Evolutionary conservation across 2,888 invertebrate genomes (phyloP), one percentile per base, ranked within the genome.

Genomic region (Cheilosia scutellata): DNA sequence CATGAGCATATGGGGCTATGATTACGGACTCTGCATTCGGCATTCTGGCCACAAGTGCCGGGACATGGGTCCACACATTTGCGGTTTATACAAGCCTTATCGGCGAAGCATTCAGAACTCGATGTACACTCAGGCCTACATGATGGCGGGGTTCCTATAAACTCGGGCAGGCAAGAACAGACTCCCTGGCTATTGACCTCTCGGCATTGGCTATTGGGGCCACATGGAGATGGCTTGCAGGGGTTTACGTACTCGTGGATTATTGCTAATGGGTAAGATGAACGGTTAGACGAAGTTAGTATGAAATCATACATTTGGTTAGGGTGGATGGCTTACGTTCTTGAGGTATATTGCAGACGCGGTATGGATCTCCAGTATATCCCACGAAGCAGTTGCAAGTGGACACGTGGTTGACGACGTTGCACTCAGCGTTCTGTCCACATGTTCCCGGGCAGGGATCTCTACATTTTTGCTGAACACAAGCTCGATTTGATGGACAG

Each of bases 1-100:
- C 97, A 97, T 66, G 94, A 94, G 91, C 97, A 97, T 89, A 96
- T 95, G 2, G 97, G 96, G 90, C 95, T 96, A 90, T 96, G 97
- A 90, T 96, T 95, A 75, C 95, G 94, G 11, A 96, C 96, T 91
- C 94, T 94, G 90, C 97, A 97, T 80, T 94, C 93, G 0, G 96
- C 95, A 87, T 94, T 95, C 55, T 94, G 90, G 6, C 96, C 96
- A 91, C 97, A 97, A 5, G 95, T 95, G 79, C 95, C 96, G 5
- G 95, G 95, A 89, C 96, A 96, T 2, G 96, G 96, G 90, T 96
- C 95, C 79, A 93, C 91, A 91, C 96, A 96, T 91, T 95, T 95
- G 89, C 95, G 94, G 90, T 94, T 95, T 77, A 95, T 95, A 89
- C 96, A 96, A 16, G 96, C 96, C 90, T 94, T 93, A 89, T 95